Evolutionary conservation across 2,113 vertebrate species (phyloP), one percentile per base, ranked within the genome.

Genomic region (Rostratula benghalensis): DNA sequence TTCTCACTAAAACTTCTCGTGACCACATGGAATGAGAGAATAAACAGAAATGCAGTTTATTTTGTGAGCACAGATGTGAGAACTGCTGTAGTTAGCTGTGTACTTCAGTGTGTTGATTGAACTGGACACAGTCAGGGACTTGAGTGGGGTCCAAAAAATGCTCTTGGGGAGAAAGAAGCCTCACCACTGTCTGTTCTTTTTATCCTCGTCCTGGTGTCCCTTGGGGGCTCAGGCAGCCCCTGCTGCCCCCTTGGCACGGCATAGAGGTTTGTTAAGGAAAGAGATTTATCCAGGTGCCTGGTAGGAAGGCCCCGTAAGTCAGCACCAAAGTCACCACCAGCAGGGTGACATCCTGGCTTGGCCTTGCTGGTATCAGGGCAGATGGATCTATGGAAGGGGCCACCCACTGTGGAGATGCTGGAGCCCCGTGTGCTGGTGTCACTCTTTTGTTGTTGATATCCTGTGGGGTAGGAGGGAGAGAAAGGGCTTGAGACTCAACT

Each of bases 401-500:
- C 16, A 7, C 27, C n/a, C 8, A 1, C 43, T 35, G n/a, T 8
- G 45, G 43, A 25, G 24, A 21, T 14, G 7, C 59, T 37, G 23
- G 59, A 45, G 50, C 28, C 43, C 1, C 0, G 3, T 1, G 3
- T 30, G 51, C 30, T 30, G 57, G 9, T 31, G 7, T 20, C 27
- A 5, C 37, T 61, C 23, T 12, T 13, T 12, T 13, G 1, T 30
- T 69, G 23, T 37, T 50, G 21, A 75, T 69, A 57, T 53, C 51
- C 31, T 10, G 3, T 16, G 37, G 17, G 35, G 22, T 9, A 22
- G 25, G 35, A 69, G 43, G 50, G 35, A 64, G 35, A 63, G n/a
- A 7, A 35, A 10, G 63, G 28, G 28, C 10, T 3, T 37, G 22
- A 57, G 43, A 35, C 13, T 17, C 30, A 37, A 3, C 33, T 18